Evolutionary conservation across 2,113 vertebrate species (phyloP).

Genomic region (Oophaga pumilio): DNA sequence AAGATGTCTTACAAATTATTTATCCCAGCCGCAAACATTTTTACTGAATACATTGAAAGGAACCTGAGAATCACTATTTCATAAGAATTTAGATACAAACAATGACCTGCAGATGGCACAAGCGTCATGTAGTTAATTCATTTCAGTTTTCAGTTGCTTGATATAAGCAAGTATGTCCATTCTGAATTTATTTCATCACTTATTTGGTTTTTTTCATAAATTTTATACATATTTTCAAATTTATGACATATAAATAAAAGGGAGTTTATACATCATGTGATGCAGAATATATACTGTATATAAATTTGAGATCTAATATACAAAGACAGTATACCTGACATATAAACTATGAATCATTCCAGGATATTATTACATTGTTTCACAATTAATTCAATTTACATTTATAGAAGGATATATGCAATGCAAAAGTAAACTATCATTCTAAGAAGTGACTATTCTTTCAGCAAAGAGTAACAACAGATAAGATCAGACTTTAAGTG

Average conservation of each 20-base stretch:
- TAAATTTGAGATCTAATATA: not conserved
- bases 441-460: not conserved
- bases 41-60: not conserved
- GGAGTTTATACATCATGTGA: not conserved
- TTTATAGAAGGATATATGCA: not conserved
- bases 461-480: no score
- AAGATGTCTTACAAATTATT: not conserved
- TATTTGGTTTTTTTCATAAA: not conserved
- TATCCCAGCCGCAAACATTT: not conserved
- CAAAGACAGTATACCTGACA: not conserved
- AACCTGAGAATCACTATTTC: not conserved
- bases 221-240: not conserved
- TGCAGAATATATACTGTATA: not conserved
- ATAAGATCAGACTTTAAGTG: no score
- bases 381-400: not conserved
- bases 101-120: slow-evolving; percentile 94
- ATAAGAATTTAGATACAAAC: slow-evolving; percentile 13
- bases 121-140: slow-evolving; percentile 79
- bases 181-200: not conserved
- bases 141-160: not conserved
- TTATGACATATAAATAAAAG: not conserved
- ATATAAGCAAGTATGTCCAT: not conserved
- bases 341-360: not conserved
- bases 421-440: not conserved
- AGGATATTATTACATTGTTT: not conserved